Base-by-base conservation (phyloP, 2,797 vertebrate genomes). In the Esox masquinongy region DNA sequence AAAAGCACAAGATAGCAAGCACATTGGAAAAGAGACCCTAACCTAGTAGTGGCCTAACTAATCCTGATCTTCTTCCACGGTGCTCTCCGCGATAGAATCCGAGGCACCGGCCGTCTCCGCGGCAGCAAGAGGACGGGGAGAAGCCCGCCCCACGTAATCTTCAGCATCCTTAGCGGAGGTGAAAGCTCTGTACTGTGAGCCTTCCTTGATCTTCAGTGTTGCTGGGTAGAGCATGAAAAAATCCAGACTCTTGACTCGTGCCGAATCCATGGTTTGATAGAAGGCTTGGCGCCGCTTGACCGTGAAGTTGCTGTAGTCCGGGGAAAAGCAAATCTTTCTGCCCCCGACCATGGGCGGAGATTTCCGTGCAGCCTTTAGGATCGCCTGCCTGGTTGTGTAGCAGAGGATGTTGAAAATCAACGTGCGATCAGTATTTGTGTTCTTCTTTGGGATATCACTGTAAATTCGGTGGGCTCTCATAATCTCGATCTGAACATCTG, bases 301-400 rank as follows among this genome's bases (percentile, higher is more conserved):
- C n/a, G 76, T 72, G 31, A 9, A 31, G 61, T 50, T 71, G 61
- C 76, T 77, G 63, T 77, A 73, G n/a, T 77, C 76, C 0, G 75
- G 36, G 4, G 69, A 64, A 56, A 72, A 77, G 1, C 59, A 17
- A n/a, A 72, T 34, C 19, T 22, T 66, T 19, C 69, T 56, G 8
- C 56, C 75, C 19, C 34, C 53, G n/a, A 72, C 29, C 16, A 5
- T 1, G 17, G 72, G 56, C 31, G 39, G 36, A 14, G 14, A 19
- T 67, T 72, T 51, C 17, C 17, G 12, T 0, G 59, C 75, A 7
- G 70, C 75, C 5, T 22, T 26, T 1, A 77, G 26, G 14, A 77
- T 77, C 12, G 26, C 16, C 61, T 77, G 75, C 4, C 43, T 16
- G 24, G 69, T 71, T 17, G 68, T 47, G 14, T 49, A 71, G 56